Evolutionary conservation across 2,888 invertebrate genomes (phyloP).

Genomic region (Taphrorychus bicolor): DNA sequence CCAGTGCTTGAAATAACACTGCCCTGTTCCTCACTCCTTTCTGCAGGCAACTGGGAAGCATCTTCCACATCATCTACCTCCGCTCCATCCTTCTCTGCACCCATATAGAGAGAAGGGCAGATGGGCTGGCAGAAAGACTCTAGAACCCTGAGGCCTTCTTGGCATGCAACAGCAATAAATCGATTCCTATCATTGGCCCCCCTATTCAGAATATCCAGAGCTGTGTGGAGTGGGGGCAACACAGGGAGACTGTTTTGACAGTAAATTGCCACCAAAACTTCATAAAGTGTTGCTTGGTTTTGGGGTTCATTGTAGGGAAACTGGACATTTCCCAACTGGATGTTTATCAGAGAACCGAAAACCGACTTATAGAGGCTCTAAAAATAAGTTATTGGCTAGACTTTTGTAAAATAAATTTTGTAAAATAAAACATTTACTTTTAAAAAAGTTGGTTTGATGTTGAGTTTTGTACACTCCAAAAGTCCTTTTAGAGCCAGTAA

Average conservation of each 20-base stretch:
- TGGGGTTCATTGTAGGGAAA: conserved; percentile 41
- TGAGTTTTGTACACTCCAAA: conserved; percentile 61
- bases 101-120: conserved; percentile 41
- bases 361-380: conserved; percentile 41
- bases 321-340: conserved; percentile 35
- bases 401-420: too few species aligned
- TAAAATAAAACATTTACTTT: conserved; percentile 27
- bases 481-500: conserved; percentile 70
- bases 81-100: neutral
- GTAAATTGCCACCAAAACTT: conserved; percentile 44
- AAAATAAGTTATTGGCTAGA: conserved; percentile 15
- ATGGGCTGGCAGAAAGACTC: conserved; percentile 46
- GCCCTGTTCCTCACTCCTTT: too few species aligned
- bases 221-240: conserved; percentile 41
- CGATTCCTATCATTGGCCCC: conserved; percentile 37
- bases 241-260: conserved; percentile 43
- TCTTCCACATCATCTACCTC: neutral
- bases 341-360: conserved; percentile 37
- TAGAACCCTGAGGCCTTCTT: conserved; percentile 39
- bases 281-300: conserved; percentile 40
- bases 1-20: too few species aligned
- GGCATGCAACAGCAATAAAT: conserved; percentile 37
- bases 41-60: neutral
- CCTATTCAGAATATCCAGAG: conserved; percentile 41
- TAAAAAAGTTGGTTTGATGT: conserved; percentile 34